Evolutionary conservation across 2,113 vertebrate genomes (phyloP).

Genomic region (Rhipidura dahli): DNA sequence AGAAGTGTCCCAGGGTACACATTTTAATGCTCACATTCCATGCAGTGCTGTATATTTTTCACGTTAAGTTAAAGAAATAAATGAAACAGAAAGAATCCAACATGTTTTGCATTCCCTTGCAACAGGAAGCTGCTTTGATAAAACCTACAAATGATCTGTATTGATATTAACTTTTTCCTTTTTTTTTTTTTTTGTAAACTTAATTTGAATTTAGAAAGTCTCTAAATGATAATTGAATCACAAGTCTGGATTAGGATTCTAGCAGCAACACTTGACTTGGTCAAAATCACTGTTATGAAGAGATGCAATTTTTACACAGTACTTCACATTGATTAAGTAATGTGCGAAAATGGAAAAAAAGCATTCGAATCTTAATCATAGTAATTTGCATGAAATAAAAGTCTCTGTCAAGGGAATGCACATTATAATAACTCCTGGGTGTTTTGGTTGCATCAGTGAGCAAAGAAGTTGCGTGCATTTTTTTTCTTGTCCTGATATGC

Average conservation of each 20-base stretch:
- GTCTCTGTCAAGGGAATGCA: conserved; percentile 84
- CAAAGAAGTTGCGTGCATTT: conserved; percentile 77
- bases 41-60: conserved; percentile 49
- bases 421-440: conserved; percentile 83
- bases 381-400: conserved; percentile 99
- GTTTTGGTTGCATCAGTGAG: conserved; percentile 84
- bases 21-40: conserved; percentile 68
- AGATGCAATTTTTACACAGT: conserved; percentile 98
- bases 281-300: conserved; percentile 98
- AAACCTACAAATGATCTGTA: conserved; percentile 60
- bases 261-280: conserved; percentile 99
- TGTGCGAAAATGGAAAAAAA: conserved; percentile 93
- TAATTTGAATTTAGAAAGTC: conserved; percentile 82
- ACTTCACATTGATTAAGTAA: conserved; percentile 99
- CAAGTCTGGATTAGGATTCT: conserved; percentile 99
- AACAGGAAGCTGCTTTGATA: conserved; percentile 55
- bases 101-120: conserved; percentile 30
- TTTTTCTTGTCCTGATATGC: conserved; percentile 43
- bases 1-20: conserved; percentile 41
- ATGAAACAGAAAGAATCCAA: conserved; percentile 54
- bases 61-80: conserved; percentile 33
- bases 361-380: conserved; percentile 93
- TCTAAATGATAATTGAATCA: conserved; percentile 97
- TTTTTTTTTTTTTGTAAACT: conserved; percentile 40
- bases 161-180: conserved; percentile 46